Evolutionary conservation across 2,797 vertebrate species (phyloP).

Genomic region (Jordanella pulchra): DNA sequence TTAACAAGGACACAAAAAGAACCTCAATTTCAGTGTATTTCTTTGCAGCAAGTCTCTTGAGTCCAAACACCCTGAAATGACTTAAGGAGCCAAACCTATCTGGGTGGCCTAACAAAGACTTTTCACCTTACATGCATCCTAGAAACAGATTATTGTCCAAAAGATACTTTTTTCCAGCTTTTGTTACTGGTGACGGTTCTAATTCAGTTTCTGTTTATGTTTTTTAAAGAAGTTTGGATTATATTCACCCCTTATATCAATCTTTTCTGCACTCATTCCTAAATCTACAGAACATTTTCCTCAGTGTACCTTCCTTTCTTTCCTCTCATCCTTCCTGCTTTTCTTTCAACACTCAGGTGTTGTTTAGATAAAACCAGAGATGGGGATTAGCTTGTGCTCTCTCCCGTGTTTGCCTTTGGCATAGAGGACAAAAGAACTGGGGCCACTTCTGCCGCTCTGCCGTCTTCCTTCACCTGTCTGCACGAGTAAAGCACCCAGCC

Average conservation of each 20-base stretch:
- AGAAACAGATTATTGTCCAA: neutral
- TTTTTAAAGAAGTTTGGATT: neutral
- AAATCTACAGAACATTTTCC: neutral
- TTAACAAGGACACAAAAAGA: neutral
- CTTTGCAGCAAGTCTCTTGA: neutral
- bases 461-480: slow-evolving; percentile 62
- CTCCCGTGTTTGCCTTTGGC: slow-evolving; percentile 71
- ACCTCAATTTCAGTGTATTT: neutral
- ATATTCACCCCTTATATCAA: neutral
- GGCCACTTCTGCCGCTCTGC: slow-evolving; percentile 56
- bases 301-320: slow-evolving; percentile 14
- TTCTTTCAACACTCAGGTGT: slow-evolving; percentile 40
- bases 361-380: slow-evolving; percentile 69
- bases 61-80: neutral
- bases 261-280: neutral
- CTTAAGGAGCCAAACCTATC: neutral
- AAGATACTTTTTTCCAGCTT: neutral
- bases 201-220: neutral
- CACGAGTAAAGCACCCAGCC: slow-evolving; percentile 30
- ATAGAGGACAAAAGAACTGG: slow-evolving; percentile 69
- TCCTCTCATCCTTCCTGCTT: slow-evolving; percentile 18
- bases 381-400: slow-evolving; percentile 64
- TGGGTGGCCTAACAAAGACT: neutral
- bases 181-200: neutral
- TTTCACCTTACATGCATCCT: neutral